These are phyloP conservation scores for Oophaga pumilio DNA, from an alignment of 2,113 vertebrate genomes.

Conservation along the genomic window DNA sequence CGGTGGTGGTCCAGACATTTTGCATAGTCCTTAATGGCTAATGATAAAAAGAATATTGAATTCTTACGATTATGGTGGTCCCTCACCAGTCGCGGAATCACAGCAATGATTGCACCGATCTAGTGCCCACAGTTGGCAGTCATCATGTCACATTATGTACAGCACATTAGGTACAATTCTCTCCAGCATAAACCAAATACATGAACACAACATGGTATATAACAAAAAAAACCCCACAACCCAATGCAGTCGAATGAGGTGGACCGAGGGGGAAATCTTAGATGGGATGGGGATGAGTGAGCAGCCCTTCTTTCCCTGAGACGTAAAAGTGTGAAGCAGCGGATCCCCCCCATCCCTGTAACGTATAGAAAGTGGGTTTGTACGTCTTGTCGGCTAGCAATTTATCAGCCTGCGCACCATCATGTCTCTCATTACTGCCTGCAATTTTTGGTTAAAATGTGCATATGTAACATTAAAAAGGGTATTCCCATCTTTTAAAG, in stretches of 20 bases:
- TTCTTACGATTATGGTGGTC: neutral
- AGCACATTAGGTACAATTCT: neutral
- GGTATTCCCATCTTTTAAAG: neutral
- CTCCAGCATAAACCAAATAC: slow-evolving; percentile 8
- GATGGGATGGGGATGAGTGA: slow-evolving; percentile 12
- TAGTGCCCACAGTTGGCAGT: slow-evolving; percentile 5
- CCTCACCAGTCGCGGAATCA: neutral
- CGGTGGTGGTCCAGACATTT: neutral
- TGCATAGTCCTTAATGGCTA: slow-evolving; percentile 5
- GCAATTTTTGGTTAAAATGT: neutral
- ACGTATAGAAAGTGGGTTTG: neutral
- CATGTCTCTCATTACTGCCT: no score
- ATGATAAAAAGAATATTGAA: neutral
- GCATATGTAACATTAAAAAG: neutral
- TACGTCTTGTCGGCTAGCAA: neutral
- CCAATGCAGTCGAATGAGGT: slow-evolving; percentile 30
- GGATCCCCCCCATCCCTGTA: slow-evolving; percentile 11
- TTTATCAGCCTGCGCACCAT: neutral
- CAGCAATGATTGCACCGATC: neutral
- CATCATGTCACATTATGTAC: neutral
- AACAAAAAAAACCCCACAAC: neutral
- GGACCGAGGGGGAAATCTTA: neutral
- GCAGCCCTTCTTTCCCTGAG: slow-evolving; percentile 50
- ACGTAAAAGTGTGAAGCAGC: slow-evolving; percentile 32
- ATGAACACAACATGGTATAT: slow-evolving; percentile 18